Evolutionary conservation across 2,888 invertebrate species (phyloP), one percentile per base, ranked within the genome.

Genomic region (Drosophila putrida): DNA sequence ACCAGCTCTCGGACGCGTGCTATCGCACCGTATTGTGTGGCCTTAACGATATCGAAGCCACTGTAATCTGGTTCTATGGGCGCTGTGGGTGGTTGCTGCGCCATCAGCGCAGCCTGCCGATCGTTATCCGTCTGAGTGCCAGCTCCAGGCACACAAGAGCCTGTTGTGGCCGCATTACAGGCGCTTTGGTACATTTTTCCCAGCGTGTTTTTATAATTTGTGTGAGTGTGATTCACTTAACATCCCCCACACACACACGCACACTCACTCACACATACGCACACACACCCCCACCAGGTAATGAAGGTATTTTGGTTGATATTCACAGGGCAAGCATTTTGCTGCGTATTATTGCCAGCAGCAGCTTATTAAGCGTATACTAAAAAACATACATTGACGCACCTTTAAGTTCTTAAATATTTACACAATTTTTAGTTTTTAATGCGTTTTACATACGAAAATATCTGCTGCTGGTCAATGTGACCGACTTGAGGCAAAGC

Each of bases 11-110:
- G 94, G 90, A 96, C 95, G 93, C 96, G 94, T 90, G 95, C 95
- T 90, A 97, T 94, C 6, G 97, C 96, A 0, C 99, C 99, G 93
- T 98, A 99, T 94, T 99, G 99, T 27, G 98, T 98, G 9, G 98
- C 98, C 93, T 97, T 97, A 27, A 98, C 97, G 86, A 98, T 98
- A 91, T 98, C 98, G 92, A 96, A 97, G 49, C 95, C 95, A 91
- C 96, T 96, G 91, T 96, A 96, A 89, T 95, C 95, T 78, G 94
- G 95, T 91, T 96, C 95, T 39, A 94, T 92, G 36, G 94, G 94
- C 75, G 94, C 94, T 81, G 94, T 94, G 73, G 94, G 93, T 58
- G 95, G 94, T 82, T 95, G 95, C 76, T 94, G 94, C 72, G 94
- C 93, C 87, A 94, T 94, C 72, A 94, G 93, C 80, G 94, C 94